Percentiles rank a stretch among this genome's conserved stretches.
Conservation (phyloP, 2,888 invertebrate genomes). For the Chirona hameri region DNA sequence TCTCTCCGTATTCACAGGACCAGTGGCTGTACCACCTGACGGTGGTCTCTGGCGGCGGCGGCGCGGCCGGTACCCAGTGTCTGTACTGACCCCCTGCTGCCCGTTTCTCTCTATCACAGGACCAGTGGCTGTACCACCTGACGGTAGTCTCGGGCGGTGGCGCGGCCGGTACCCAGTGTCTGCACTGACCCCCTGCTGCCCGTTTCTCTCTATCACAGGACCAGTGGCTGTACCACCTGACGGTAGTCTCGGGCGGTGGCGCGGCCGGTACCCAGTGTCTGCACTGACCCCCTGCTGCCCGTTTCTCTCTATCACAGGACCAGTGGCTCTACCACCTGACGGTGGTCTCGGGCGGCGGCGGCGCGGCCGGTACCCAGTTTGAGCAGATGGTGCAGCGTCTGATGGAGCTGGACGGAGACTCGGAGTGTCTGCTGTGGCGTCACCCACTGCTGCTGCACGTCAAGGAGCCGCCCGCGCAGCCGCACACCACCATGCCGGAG, state of each 20-base stretch:
- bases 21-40: constrained; percentile 53
- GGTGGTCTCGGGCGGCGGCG: constrained; percentile 81
- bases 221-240: constrained; percentile 62
- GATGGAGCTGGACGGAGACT: constrained; percentile 92
- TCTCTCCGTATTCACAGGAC: neutral
- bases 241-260: constrained; percentile 81
- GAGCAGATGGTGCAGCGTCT: constrained; percentile 93
- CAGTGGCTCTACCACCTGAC: constrained; percentile 66
- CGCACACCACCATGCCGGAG: constrained; percentile 83
- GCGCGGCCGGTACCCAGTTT: constrained; percentile 89
- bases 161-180: too few species aligned
- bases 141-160: too few species aligned
- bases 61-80: too few species aligned
- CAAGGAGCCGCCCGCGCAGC: constrained; percentile 84
- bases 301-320: constrained; percentile 47
- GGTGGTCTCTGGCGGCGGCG: too few species aligned
- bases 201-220: constrained; percentile 47
- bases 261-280: constrained; percentile 88
- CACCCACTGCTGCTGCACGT: constrained; percentile 86
- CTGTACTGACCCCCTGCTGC: too few species aligned
- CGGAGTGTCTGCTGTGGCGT: constrained; percentile 86
- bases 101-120: too few species aligned
- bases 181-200: constrained; percentile 34
- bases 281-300: constrained; percentile 33
- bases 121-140: too few species aligned